Evolutionary conservation across 2,113 vertebrate species (phyloP).

Genomic region (Anarhynchus alexandrinus): DNA sequence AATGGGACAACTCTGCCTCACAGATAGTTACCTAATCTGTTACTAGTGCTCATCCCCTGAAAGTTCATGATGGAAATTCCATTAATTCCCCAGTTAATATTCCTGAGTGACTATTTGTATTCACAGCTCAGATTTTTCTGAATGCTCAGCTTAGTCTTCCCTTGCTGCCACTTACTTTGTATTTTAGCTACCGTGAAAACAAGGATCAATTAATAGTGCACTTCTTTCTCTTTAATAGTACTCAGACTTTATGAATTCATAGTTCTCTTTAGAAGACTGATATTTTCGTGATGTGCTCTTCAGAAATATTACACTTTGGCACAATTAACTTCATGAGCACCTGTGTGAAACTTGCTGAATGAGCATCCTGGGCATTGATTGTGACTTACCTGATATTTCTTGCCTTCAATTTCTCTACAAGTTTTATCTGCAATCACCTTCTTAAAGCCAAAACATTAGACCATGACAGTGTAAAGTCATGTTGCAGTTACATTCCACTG

Average conservation of each 20-base stretch:
- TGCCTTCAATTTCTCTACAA: background rate
- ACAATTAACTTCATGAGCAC: background rate
- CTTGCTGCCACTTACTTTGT: background rate
- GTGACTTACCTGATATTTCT: background rate
- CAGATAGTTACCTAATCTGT: background rate
- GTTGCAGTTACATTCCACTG: background rate
- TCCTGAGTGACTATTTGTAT: background rate
- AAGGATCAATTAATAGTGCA: background rate
- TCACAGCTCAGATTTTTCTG: background rate
- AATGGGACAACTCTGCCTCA: background rate
- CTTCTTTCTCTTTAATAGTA: background rate
- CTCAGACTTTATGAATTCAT: background rate
- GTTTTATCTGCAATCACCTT: background rate
- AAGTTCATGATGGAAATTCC: background rate
- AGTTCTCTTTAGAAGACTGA: background rate
- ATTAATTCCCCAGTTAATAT: background rate
- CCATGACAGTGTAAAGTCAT: background rate
- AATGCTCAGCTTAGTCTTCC: background rate
- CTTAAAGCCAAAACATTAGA: background rate
- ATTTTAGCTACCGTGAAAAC: background rate
- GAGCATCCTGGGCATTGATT: background rate
- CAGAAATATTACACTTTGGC: background rate
- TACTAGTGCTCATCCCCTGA: background rate
- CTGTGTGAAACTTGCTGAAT: background rate
- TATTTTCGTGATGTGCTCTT: background rate